Evolutionary conservation across 2,113 vertebrate species (phyloP), one percentile per base, ranked within the genome.

Genomic region (Cranoglanis bouderius): DNA sequence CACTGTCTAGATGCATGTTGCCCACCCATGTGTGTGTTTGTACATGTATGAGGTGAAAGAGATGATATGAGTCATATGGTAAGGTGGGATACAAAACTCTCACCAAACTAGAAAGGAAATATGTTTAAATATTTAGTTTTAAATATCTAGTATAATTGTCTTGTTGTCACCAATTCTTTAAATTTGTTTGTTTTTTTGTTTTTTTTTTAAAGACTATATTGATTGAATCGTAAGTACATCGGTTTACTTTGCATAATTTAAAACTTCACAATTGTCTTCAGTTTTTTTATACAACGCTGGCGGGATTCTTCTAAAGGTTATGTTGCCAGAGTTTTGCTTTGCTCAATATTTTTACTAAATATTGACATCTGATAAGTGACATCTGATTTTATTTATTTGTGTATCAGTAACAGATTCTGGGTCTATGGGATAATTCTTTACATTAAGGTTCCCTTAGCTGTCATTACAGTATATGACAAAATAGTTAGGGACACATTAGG

Each of bases 21-120:
- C 72, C 81, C 81, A 88, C 57, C 75, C 83, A n/a, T 75, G 29
- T 85, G 74, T 83, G 88, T 63, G 32, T 59, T 65, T 86, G 84
- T 77, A 65, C 78, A 51, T 38, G 89, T 88, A 63, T 67, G 67
- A 63, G 35, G 21, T 32, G 65, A 32, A 53, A 63, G n/a, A 53
- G 55, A 67, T 46, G 9, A 80, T 19, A 2, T 80, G 29, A 53
- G 7, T 32, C 77, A 53, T n/a, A 78, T n/a, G 26, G 26, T n/a
- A n/a, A n/a, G 26, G 75, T 51, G 26, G 29, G 46, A n/a, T 51
- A 51, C 13, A 78, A n/a, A 80, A n/a, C 53, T 81, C 6, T 77
- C 2, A 43, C 72, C 70, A 43, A 26, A 72, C 63, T 72, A 19
- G 3, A 75, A 75, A 75, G 19, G 72, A 75, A 75, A 75, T 26